Base-by-base conservation (phyloP, 2,888 invertebrate genomes). In the Ashinkailepas kermadecensis region DNA sequence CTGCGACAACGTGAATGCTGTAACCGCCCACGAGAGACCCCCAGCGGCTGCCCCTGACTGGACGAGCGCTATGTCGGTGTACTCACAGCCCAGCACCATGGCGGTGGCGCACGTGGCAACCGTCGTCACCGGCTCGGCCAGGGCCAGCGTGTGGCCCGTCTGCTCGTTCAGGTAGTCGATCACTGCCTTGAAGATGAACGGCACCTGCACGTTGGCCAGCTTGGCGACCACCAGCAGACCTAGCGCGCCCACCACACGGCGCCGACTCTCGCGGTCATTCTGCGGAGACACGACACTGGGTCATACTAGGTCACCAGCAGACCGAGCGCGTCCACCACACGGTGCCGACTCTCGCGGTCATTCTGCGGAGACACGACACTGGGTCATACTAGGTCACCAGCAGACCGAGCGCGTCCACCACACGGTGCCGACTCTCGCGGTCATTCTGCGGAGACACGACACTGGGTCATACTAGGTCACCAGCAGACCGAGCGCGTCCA, bases 111-210 rank as follows among this genome's bases (percentile, higher is more conserved):
- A 89, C 1, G 96, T 93, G 1, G 93, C 89, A 80, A 95, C 89
- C 2, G 96, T 94, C 54, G 85, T 85, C 9, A 86, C 81, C 21
- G 88, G 86, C 80, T 87, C 86, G 23, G 85, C 85, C 82, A 88
- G 80, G 78, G 86, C 86, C 70, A 88, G 84, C 81, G 86, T 84
- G 81, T 87, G 86, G 57, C 85, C 91, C 90, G 95, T 91, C 82
- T 87, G 84, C 58, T 88, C 87, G 86, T 96, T 97, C 83, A 98
- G 91, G 85, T 92, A 91, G 87, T 99, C 99, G 82, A 99, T 91
- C 0, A 94, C 93, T 86, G 95, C 93, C 88, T 99, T 98, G 88
- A 99, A 97, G 82, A 98, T 88, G 89, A 99, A 98, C 18, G 99
- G 99, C 56, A 99, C 98, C 80, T 92, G 89, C 3, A 98, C 96